Percentiles rank a stretch among this genome's conserved stretches.
These are phyloP conservation scores for Acanthopleura granulata DNA, from an alignment of 2,888 invertebrate species.

Conservation along the genomic window DNA sequence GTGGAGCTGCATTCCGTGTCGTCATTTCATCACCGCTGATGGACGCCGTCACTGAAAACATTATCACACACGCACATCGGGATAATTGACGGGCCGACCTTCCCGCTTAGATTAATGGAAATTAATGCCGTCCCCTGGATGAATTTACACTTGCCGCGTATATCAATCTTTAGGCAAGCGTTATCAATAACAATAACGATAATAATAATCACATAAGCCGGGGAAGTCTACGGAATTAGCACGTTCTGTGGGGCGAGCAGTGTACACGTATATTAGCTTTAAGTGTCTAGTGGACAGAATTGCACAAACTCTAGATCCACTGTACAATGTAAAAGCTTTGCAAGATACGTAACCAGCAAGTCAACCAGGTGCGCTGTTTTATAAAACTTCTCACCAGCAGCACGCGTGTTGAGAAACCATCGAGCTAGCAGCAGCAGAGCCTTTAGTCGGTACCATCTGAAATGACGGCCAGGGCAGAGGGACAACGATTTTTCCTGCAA, in stretches of 20 bases:
- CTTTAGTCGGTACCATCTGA: background rate
- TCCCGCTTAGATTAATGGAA: background rate
- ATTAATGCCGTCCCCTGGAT: slow-evolving; percentile 5
- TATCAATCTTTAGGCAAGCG: too few species aligned
- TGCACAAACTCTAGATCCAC: too few species aligned
- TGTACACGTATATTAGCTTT: too few species aligned
- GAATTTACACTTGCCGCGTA: too few species aligned
- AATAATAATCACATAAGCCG: slow-evolving; percentile 7
- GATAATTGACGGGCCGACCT: background rate
- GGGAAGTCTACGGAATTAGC: background rate
- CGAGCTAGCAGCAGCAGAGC: background rate
- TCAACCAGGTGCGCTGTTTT: too few species aligned
- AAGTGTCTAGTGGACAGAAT: too few species aligned
- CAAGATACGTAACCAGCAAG: too few species aligned
- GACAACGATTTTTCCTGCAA: slow-evolving; percentile 2
- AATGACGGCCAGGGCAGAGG: background rate
- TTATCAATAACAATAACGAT: background rate
- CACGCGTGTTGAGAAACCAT: background rate
- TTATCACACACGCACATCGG: background rate
- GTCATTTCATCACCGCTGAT: too few species aligned
- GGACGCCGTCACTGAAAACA: too few species aligned
- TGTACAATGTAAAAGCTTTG: too few species aligned
- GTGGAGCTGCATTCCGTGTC: too few species aligned
- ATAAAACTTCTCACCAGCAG: background rate
- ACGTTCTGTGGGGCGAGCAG: background rate